Conservation (phyloP, 2,113 vertebrate genomes). For the Euleptes europaea region DNA sequence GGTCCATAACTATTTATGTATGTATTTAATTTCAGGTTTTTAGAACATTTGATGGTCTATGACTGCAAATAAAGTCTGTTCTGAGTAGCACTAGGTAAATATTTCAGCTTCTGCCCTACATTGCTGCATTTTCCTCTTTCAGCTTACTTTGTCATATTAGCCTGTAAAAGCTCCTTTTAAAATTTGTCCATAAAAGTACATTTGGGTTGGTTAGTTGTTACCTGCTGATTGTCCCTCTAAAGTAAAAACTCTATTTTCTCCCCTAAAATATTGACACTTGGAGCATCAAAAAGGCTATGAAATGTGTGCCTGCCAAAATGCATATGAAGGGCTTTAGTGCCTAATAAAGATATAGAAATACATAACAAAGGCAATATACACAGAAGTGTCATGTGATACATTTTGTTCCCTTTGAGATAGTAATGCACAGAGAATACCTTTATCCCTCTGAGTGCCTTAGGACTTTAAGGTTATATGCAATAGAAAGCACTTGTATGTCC, state of each 20-base stretch:
- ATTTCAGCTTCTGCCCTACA: neutral
- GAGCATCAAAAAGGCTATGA: neutral
- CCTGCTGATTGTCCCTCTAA: neutral
- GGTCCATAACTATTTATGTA: too few species aligned
- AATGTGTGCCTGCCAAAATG: conserved; percentile 7
- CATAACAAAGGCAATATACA: neutral
- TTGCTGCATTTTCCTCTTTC: neutral
- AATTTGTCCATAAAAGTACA: conserved; percentile 19
- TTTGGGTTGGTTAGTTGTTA: conserved; percentile 4
- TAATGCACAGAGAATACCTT: conserved; percentile 56
- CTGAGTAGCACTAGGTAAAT: neutral
- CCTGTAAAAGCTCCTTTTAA: conserved; percentile 11
- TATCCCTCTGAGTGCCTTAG: conserved; percentile 62
- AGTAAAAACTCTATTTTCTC: neutral
- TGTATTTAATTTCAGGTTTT: too few species aligned
- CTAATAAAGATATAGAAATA: conserved; percentile 19
- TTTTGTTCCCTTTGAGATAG: conserved; percentile 65
- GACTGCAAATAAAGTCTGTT: too few species aligned
- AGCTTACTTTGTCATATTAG: conserved; percentile 1
- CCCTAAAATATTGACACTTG: conserved; percentile 6
- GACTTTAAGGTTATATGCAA: conserved; percentile 64
- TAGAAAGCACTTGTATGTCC: conserved; percentile 56
- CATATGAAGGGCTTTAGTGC: neutral
- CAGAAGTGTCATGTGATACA: conserved; percentile 24
- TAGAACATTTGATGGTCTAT: too few species aligned